Evolutionary conservation across 64 coral and sea anemone genomes (phyloP), one percentile per base, ranked within the genome.

Genomic region (Pachyseris speciosa): DNA sequence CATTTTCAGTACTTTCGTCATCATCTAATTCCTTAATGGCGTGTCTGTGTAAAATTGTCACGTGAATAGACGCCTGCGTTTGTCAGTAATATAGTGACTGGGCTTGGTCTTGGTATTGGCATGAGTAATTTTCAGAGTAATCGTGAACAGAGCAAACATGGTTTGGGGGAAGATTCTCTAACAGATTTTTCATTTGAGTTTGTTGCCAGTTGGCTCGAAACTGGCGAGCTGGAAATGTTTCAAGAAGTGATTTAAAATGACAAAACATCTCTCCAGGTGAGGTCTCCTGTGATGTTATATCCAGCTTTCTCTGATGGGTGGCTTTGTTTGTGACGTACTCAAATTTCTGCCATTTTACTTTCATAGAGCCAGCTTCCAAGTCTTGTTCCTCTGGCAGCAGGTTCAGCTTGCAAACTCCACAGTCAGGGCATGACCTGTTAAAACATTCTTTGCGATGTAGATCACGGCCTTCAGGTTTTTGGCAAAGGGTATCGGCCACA

Each of bases 221-320:
- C 43, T 84, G 83, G 65, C 86, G 90, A 0, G 83, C 17, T 3
- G 80, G 49, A 45, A 74, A 92, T 0, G 22, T 24, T 0, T 85
- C 9, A 1, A 92, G 75, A 12, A 86, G 69, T 45, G 37, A 22
- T 32, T 66, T 88, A 20, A 88, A 81, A n/a, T 83, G 69, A 20
- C 53, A 37, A 74, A 94, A 89, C 86, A 84, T 89, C 51, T 89
- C 78, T 73, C 76, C 76, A 9, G 86, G 86, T n/a, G 66, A 31
- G 0, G 85, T 89, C 34, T 94, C 53, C 36, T 89, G 84, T 17
- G 33, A 19, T 37, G 51, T 37, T 15, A 89, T 33, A 15, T 40
- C 37, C 3, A 88, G 38, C 4, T 71, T 81, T 58, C 71, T 80
- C 26, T 69, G 53, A 1, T 88, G 33, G 22, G 40, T 65, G 1